These are phyloP conservation scores for Colaptes auratus DNA, from an alignment of 2,113 vertebrate species.

Conservation along the genomic window DNA sequence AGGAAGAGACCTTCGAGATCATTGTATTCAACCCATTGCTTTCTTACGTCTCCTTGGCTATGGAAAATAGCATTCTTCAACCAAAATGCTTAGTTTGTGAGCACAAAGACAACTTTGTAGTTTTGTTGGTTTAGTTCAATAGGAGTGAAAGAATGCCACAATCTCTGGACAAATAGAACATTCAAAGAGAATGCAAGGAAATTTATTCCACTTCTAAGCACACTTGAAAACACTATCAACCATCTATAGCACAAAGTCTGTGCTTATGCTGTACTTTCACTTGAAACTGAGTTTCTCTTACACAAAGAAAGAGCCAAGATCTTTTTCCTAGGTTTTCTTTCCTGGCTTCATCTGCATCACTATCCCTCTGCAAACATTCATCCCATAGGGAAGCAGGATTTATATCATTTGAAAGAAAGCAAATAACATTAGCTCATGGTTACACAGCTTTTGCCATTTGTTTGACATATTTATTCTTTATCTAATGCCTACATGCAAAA, in stretches of 20 bases:
- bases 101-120: not conserved
- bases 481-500: slow-evolving; percentile 3
- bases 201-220: not conserved
- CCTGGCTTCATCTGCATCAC: not conserved
- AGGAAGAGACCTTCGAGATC: too few relatives aligned
- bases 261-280: not conserved
- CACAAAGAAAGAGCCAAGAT: not conserved
- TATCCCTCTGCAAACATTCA: not conserved
- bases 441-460: slow-evolving; percentile 10
- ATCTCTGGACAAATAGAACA: not conserved
- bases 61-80: not conserved
- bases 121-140: not conserved
- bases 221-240: not conserved
- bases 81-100: not conserved
- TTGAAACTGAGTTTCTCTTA: not conserved
- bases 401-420: not conserved
- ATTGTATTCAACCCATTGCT: not conserved
- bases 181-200: not conserved
- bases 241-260: not conserved
- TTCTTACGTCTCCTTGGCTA: not conserved
- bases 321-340: not conserved
- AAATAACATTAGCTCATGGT: not conserved
- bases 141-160: not conserved
- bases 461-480: not conserved
- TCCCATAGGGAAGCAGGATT: not conserved